Percentiles rank a stretch among this genome's conserved stretches.
phyloP scores from a whole-genome alignment of 1,140 invertebrate species.

The Temnothorax longispinosus region DNA sequence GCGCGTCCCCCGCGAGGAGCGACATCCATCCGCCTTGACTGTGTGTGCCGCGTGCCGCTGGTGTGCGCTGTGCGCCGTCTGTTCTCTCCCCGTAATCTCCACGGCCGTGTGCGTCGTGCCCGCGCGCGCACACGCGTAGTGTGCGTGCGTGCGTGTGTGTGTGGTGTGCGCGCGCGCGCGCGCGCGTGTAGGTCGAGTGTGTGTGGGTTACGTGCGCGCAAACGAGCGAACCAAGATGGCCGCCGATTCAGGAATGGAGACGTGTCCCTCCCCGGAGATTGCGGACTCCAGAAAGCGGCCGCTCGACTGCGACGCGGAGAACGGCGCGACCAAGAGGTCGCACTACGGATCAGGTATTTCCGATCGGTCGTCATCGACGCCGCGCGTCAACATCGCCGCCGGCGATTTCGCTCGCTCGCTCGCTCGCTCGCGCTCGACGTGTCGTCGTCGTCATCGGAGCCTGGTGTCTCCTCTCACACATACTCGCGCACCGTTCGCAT shows the following conservation, averaged over 20 bases:
- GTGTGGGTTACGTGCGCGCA: constrained; percentile 71
- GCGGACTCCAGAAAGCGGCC: constrained; percentile 94
- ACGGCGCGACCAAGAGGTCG: constrained; percentile 94
- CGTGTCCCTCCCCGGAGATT: constrained; percentile 93
- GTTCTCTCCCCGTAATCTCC: constrained; percentile 20
- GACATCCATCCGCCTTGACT: neutral
- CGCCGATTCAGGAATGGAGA: constrained; percentile 93
- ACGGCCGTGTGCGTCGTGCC: constrained; percentile 49
- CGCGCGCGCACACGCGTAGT: neutral
- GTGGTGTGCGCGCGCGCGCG: neutral
- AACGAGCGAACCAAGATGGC: constrained; percentile 88
- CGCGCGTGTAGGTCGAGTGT: neutral
- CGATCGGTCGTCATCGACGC: constrained; percentile 40
- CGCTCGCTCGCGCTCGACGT: neutral
- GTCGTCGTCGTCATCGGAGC: neutral
- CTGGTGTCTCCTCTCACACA: constrained; percentile 40
- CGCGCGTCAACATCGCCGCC: constrained; percentile 29
- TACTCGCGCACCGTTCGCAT: constrained; percentile 2
- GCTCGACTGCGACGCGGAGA: constrained; percentile 93
- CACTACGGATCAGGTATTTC: constrained; percentile 94
- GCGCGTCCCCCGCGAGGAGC: no score
- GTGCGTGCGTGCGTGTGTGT: constrained; percentile 2
- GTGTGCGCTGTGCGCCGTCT: constrained; percentile 42
- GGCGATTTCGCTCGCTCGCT: constrained; percentile 3
- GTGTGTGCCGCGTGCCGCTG: neutral